phyloP scores from a whole-genome alignment of 2,113 vertebrate genomes.

The Serilophus lunatus region DNA sequence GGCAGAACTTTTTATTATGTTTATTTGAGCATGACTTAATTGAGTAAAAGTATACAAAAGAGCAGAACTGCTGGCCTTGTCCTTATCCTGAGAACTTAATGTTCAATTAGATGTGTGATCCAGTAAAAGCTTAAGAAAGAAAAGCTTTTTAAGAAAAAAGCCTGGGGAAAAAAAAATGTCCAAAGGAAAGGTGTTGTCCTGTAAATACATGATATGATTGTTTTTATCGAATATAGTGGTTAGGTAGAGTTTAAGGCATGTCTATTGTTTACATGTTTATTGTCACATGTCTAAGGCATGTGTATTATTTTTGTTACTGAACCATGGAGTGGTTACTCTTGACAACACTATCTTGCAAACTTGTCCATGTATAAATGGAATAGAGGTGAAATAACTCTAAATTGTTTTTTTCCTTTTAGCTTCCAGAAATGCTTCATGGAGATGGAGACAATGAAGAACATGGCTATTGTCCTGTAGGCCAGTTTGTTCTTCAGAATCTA shows the following conservation, averaged over 20 bases:
- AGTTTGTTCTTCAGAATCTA: slow-evolving; percentile 93
- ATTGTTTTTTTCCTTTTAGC: slow-evolving; percentile 66
- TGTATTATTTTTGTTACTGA: neutral
- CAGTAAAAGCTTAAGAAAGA: neutral
- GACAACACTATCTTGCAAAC: neutral
- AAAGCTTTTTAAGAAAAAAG: no score
- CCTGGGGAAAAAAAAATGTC: neutral
- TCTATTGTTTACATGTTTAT: no score
- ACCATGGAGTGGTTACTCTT: neutral
- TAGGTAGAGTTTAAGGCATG: neutral
- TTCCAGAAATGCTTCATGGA: slow-evolving; percentile 97
- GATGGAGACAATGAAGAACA: slow-evolving; percentile 93
- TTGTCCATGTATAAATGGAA: neutral
- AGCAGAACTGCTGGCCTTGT: neutral
- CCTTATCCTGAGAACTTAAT: neutral
- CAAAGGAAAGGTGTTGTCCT: neutral
- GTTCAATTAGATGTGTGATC: neutral
- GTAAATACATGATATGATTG: neutral
- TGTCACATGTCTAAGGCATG: no score
- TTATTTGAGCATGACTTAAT: neutral
- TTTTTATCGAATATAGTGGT: neutral
- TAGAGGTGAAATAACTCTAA: neutral
- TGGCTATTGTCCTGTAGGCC: slow-evolving; percentile 89
- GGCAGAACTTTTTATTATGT: neutral
- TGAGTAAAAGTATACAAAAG: neutral